Evolutionary conservation across 2,888 invertebrate species (phyloP), one percentile per base, ranked within the genome.

Genomic region (Euproctis similis): DNA sequence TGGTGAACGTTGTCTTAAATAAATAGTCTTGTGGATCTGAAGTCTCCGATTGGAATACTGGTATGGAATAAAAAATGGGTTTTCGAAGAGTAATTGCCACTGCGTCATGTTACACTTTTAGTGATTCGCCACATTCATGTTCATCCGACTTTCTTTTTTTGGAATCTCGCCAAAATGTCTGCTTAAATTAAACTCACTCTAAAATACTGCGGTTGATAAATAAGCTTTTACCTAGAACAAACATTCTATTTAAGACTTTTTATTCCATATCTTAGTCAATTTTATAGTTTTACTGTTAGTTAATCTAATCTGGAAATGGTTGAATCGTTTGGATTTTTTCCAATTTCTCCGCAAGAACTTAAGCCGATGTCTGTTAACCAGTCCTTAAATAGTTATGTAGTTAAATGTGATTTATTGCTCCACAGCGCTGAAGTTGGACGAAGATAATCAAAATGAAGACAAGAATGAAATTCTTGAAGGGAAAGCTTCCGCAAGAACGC

Each of bases 401-500:
- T 38, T 39, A 32, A 42, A 41, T 26, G 46, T 60, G 50, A 60
- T 53, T 49, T 38, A 56, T 51, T 40, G 21, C 43, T 59, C 57
- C 50, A 60, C 87, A 59, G 88, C 88, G 13, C 63, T 89, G 26
- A 88, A 88, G 69, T 70, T 88, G 25, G 87, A 88, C 28, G 87
- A 87, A 24, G 84, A 84, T 4, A 84, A 87, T 38, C 59, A 87
- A 28, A 77, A 76, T 28, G 57, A 87, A 5, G 74, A 76, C 4
- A 77, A 69, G 25, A 81, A 81, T 36, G 87, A 84, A 18, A 42
- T 51, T 1, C 48, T 63, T 7, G 81, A 80, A 4, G 88, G 86
- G 11, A 90, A 90, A 62, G 84, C 85, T 30, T 90, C 90, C 25
- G 92, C 89, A 0, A 85, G 91, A 20, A 91, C 91, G 0, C 73